Evolutionary conservation across 2,888 invertebrate genomes (phyloP).

Genomic region (Euplexia lucipara): DNA sequence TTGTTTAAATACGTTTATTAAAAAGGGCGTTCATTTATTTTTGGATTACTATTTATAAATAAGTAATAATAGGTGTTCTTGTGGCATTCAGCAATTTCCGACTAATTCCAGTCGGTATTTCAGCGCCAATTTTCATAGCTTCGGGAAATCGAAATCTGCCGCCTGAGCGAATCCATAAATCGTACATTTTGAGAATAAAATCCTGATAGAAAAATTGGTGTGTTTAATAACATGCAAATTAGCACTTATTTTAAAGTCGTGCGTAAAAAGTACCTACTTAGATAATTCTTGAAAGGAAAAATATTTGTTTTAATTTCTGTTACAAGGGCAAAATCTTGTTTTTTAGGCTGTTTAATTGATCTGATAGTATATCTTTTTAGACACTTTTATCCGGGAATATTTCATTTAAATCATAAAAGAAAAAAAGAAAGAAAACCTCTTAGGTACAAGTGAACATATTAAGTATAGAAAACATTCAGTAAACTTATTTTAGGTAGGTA

Average conservation of each 20-base stretch:
- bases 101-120: not conserved
- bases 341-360: not conserved
- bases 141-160: not conserved
- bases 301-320: constrained; percentile 12
- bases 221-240: not conserved
- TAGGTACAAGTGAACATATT: no score
- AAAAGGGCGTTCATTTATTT: no score
- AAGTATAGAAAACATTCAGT: no score
- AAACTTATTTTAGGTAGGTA: no score
- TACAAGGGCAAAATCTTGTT: not conserved
- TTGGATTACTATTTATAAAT: no score
- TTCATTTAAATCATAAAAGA: no score
- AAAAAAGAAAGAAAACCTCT: no score
- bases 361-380: no score
- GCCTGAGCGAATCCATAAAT: constrained; percentile 3
- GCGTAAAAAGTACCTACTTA: not conserved
- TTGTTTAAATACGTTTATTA: no score
- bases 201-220: not conserved
- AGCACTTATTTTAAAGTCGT: no score
- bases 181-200: not conserved
- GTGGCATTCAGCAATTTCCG: constrained; percentile 20
- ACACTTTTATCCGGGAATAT: no score
- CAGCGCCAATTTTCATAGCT: not conserved
- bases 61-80: constrained; percentile 12
- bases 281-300: constrained; percentile 6